Conservation (phyloP, 1,140 invertebrate species). For the Nautilus pompilius region DNA sequence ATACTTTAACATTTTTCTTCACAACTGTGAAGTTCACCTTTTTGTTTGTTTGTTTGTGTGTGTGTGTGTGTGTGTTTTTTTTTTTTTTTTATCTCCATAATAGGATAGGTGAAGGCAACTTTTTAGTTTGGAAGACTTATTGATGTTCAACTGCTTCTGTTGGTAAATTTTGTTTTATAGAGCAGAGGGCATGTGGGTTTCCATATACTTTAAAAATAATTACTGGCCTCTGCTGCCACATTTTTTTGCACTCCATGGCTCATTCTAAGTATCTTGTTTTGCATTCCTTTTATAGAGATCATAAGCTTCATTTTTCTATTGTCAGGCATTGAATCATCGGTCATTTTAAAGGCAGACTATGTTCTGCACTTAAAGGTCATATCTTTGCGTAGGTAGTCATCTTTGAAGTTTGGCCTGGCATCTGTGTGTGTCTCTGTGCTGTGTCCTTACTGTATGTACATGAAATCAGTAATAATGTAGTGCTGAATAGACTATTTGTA, state of each 20-base stretch:
- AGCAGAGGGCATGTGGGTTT: no score
- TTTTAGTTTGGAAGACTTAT: no score
- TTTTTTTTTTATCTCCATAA: no score
- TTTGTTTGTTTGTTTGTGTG: no score
- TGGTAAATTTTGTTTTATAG: no score
- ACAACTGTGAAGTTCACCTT: no score
- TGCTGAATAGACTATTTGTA: constrained; percentile 2
- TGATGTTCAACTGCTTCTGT: no score
- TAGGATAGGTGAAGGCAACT: no score
- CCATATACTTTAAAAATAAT: not conserved
- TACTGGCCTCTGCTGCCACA: constrained; percentile 24
- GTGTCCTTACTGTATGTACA: constrained; percentile 6
- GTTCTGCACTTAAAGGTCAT: constrained; percentile 4
- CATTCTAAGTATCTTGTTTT: constrained; percentile 5
- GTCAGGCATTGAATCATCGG: constrained; percentile 3
- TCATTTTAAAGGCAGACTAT: constrained; percentile 4
- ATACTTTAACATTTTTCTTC: no score
- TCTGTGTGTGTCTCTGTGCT: constrained; percentile 4
- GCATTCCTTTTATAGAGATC: constrained; percentile 3
- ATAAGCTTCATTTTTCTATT: constrained; percentile 8
- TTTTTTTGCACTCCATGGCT: constrained; percentile 32
- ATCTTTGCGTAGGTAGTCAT: constrained; percentile 4
- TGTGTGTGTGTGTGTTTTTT: no score
- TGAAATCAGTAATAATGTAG: constrained; percentile 2
- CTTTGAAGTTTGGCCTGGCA: constrained; percentile 5